phyloP scores from a whole-genome alignment of 2,113 vertebrate genomes.

The Trogon surrucura region DNA sequence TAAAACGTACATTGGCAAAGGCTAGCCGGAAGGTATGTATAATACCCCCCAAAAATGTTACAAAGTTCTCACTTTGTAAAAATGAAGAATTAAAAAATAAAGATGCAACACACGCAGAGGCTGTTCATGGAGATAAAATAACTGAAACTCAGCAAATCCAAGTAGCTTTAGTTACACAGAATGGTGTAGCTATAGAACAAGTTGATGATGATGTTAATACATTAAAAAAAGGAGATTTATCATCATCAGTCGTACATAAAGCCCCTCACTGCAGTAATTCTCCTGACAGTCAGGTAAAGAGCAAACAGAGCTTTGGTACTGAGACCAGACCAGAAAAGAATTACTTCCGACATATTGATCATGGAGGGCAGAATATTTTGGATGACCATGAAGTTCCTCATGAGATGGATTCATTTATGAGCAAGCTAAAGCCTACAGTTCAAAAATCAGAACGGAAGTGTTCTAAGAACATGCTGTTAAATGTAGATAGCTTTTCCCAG shows the following conservation, averaged over 20 bases:
- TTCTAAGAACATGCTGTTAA: constrained; percentile 1
- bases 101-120: background rate
- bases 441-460: background rate
- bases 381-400: background rate
- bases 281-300: background rate
- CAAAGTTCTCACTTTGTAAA: background rate
- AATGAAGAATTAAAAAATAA: constrained; percentile 16
- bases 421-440: background rate
- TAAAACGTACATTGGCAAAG: constrained; percentile 34
- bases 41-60: background rate
- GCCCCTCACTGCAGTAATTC: background rate
- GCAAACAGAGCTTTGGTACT: background rate
- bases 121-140: background rate
- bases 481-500: background rate
- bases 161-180: background rate
- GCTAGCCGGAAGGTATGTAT: background rate
- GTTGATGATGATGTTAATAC: background rate
- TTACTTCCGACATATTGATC: background rate
- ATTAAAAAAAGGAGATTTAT: background rate
- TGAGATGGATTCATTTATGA: background rate
- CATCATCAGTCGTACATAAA: constrained; percentile 2
- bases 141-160: background rate
- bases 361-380: background rate
- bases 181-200: background rate
- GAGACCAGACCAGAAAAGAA: background rate